Conservation (phyloP, 2,888 invertebrate genomes). For the Baronia brevicornis region DNA sequence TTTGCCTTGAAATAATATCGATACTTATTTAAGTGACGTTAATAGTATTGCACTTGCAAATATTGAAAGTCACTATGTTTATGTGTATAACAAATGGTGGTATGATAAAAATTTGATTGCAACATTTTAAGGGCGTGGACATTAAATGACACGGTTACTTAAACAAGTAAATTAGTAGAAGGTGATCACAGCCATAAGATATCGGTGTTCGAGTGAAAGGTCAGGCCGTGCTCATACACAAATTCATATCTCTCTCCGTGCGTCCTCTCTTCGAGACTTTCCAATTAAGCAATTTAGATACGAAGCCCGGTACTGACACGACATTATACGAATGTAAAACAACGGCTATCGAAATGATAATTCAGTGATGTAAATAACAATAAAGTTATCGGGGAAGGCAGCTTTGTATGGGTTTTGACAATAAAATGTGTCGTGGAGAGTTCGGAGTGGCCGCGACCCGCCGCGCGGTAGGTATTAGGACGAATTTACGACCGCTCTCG, state of each 20-base stretch:
- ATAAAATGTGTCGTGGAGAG: conserved; percentile 62
- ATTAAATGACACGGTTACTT: no score
- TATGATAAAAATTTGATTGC: no score
- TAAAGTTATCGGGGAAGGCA: conserved; percentile 67
- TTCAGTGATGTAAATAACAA: conserved; percentile 72
- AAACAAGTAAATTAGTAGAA: conserved; percentile 15
- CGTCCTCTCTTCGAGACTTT: conserved; percentile 56
- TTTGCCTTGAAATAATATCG: no score
- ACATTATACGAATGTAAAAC: conserved; percentile 69
- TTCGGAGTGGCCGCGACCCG: conserved; percentile 41
- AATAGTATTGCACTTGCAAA: no score
- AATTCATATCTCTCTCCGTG: conserved; percentile 50
- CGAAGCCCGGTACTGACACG: conserved; percentile 51
- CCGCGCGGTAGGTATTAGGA: conserved; percentile 47
- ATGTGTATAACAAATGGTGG: no score
- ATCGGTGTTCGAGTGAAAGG: conserved; percentile 50
- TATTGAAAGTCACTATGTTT: no score
- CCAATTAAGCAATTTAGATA: conserved; percentile 76
- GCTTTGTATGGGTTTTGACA: conserved; percentile 68
- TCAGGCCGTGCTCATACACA: conserved; percentile 40
- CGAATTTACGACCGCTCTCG: conserved; percentile 54
- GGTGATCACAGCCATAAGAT: conserved; percentile 33
- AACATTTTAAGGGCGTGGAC: no score
- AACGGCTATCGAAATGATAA: conserved; percentile 68
- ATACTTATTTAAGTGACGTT: no score